Percentiles rank a stretch among this genome's conserved stretches.
Conservation (phyloP, 2,888 invertebrate species). For the Rhagium mordax region DNA sequence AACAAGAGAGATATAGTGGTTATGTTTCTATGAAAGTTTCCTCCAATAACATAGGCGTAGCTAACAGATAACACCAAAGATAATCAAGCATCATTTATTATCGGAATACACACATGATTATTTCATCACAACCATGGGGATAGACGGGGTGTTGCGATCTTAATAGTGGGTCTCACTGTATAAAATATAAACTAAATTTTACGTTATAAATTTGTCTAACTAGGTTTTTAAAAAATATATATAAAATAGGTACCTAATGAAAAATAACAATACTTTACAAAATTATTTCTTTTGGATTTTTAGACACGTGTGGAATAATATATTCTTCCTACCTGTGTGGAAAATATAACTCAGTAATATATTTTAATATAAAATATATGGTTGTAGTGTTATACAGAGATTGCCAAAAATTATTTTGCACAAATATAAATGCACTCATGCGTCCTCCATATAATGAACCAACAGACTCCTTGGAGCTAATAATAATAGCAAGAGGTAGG, state of each 20-base stretch:
- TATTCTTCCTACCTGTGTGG: neutral
- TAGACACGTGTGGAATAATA: neutral
- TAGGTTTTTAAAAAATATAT: too few relatives aligned
- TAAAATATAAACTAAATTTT: neutral
- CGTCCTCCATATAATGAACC: neutral
- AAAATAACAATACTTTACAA: neutral
- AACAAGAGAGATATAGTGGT: too few relatives aligned
- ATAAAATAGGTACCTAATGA: too few relatives aligned
- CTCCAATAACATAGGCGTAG: too few relatives aligned
- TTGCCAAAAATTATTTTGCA: slow-evolving; percentile 10
- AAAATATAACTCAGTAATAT: neutral
- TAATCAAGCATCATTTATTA: too few relatives aligned
- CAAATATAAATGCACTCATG: slow-evolving; percentile 1
- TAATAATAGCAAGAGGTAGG: slow-evolving; percentile 9
- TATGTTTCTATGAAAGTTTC: too few relatives aligned
- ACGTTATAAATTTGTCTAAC: too few relatives aligned
- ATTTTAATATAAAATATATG: neutral
- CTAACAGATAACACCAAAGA: too few relatives aligned
- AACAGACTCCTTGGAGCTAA: slow-evolving; percentile 24
- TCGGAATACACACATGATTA: too few relatives aligned
- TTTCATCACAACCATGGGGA: too few relatives aligned
- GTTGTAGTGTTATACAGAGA: neutral
- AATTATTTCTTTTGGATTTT: neutral
- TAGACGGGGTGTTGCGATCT: too few relatives aligned
- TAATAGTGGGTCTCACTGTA: too few relatives aligned